Evolutionary conservation across 2,888 invertebrate species (phyloP).

Genomic region (Phengaris arion): DNA sequence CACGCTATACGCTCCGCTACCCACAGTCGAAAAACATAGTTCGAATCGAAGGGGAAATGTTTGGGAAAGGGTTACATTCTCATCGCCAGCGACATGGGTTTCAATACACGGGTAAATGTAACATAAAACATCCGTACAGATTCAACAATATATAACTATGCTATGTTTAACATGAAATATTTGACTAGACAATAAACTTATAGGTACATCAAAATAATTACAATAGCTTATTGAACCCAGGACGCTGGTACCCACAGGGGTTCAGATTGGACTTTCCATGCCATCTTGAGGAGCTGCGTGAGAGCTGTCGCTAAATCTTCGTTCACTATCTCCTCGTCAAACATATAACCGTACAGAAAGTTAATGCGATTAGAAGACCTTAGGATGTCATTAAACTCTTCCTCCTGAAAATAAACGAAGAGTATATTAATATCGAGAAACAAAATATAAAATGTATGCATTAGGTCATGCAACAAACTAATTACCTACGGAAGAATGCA

Average conservation of each 20-base stretch:
- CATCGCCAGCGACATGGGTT: constrained; percentile 26
- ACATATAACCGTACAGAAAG: constrained; percentile 94
- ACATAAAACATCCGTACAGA: constrained; percentile 9
- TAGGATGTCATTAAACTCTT: constrained; percentile 93
- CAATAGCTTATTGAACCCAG: constrained; percentile 88
- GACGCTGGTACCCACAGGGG: constrained; percentile 97
- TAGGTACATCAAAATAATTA: background rate
- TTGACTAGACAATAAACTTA: constrained; percentile 24
- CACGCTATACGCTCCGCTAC: constrained; percentile 27
- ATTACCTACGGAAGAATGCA: constrained; percentile 23
- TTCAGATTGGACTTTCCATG: constrained; percentile 92
- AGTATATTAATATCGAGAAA: background rate
- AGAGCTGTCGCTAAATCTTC: constrained; percentile 92
- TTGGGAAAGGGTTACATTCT: constrained; percentile 14
- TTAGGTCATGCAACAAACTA: background rate
- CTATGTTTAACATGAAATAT: constrained; percentile 16
- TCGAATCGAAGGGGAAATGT: constrained; percentile 1
- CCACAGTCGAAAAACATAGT: constrained; percentile 1
- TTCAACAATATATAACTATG: constrained; percentile 8
- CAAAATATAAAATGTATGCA: background rate
- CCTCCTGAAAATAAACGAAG: constrained; percentile 83
- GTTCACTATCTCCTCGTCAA: constrained; percentile 96
- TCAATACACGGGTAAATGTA: background rate
- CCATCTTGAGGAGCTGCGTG: constrained; percentile 88
- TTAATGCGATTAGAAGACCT: constrained; percentile 92